A percentile compares a stretch with the other conserved stretches of the same genome.
phyloP scores from a whole-genome alignment of 2,888 invertebrate genomes.

The Anoncus sp. region DNA sequence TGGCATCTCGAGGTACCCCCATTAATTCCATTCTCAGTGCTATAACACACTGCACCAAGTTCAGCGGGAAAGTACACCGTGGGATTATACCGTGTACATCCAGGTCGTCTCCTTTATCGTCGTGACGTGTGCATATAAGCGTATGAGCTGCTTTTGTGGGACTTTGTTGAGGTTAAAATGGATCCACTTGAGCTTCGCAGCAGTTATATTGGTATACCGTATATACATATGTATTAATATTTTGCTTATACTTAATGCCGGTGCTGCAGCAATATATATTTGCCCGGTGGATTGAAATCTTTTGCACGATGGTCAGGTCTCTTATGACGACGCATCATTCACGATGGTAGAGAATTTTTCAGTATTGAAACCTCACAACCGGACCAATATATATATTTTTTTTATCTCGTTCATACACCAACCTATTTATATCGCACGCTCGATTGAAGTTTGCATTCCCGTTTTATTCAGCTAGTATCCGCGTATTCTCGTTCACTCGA shows the following conservation, averaged over 20 bases:
- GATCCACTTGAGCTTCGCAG: slow-evolving; percentile 31
- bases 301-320: background rate
- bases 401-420: background rate
- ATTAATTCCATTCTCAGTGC: slow-evolving; percentile 36
- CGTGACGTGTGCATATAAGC: slow-evolving; percentile 22
- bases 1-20: slow-evolving; percentile 16
- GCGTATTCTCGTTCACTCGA: slow-evolving; percentile 18
- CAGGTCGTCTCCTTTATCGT: slow-evolving; percentile 28
- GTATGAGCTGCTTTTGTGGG: slow-evolving; percentile 36
- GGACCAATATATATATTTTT: background rate
- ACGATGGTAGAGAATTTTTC: background rate
- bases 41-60: background rate
- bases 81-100: slow-evolving; percentile 14
- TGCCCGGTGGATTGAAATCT: slow-evolving; percentile 3
- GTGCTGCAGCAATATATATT: no score
- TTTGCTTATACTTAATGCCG: no score
- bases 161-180: slow-evolving; percentile 34
- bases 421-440: background rate
- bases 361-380: background rate
- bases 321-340: background rate
- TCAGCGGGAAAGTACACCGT: slow-evolving; percentile 20
- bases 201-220: no score
- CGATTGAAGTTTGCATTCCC: slow-evolving; percentile 4
- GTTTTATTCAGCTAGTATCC: slow-evolving; percentile 13
- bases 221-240: slow-evolving; percentile 3